Evolutionary conservation across 1,140 invertebrate species (phyloP), one percentile per base, ranked within the genome.

Genomic region (Bathynomus jamesi): DNA sequence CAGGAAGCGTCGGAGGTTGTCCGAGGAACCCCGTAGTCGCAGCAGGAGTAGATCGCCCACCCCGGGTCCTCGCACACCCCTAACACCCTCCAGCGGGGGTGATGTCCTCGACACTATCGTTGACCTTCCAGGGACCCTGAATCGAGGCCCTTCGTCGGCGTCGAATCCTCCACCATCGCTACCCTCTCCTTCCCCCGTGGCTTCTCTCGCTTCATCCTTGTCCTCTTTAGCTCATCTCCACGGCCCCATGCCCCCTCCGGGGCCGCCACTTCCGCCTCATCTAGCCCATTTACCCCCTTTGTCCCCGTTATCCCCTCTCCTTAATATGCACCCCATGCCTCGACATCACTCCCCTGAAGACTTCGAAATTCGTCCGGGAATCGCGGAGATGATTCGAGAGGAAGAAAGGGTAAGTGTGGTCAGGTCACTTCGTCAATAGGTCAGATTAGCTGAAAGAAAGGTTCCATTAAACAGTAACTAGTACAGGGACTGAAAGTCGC

Each of bases 361-460:
- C 81, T 87, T 92, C 82, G 92, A 94, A 85, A 92, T 95, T 83
- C 91, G 93, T 78, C 93, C 93, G 5, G 93, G 92, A 82, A 95
- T 95, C 83, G 91, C 91, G 30, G 93, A 95, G 84, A 94, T 95
- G 91, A 95, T 95, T 80, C 90, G 92, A 81, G 93, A 95, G 85
- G 93, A 94, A 84, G 92, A 94, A 87, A 86, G 92, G 91, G 93
- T 95, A 82, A 93, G 91, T 92, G 71, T 53, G n/a, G n/a, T n/a
- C n/a, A n/a, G n/a, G n/a, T n/a, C n/a, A n/a, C n/a, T n/a, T n/a
- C n/a, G n/a, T n/a, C n/a, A n/a, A n/a, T n/a, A n/a, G n/a, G n/a
- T n/a, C n/a, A n/a, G n/a, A n/a, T n/a, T n/a, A n/a, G n/a, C n/a
- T n/a, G n/a, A n/a, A n/a, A n/a, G n/a, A n/a, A n/a, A n/a, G n/a